Base-by-base conservation (phyloP, 2,113 vertebrate genomes). In the Tilapia sparmanii region DNA sequence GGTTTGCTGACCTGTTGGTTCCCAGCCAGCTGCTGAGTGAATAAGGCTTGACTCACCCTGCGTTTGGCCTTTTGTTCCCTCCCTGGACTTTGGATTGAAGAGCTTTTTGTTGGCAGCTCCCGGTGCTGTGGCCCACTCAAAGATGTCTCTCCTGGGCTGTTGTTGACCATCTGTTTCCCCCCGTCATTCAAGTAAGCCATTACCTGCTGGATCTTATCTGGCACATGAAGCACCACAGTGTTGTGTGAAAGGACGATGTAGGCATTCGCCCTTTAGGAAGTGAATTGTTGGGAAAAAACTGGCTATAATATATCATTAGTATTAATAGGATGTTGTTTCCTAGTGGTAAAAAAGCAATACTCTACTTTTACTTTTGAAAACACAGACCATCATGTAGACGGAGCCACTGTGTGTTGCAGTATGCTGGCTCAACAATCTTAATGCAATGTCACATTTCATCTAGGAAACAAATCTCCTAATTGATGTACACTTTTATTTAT, bases 71-170 rank as follows among this genome's bases (percentile, higher is more conserved):
- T 93, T 95, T 94, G 94, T 95, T 93, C 76, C 73, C 85, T 79
- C 71, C 19, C 52, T 11, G 22, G 88, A 84, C 79, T 52, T 68
- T 8, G 87, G 84, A 86, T 89, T 91, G 89, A 86, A 94, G 91
- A 89, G 89, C 82, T 94, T 89, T 94, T 92, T 92, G 93, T 94
- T 95, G 94, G 94, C 93, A 90, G 91, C 91, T 85, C 88, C 80
- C 22, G 78, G 82, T 31, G 81, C 86, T 86, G 92, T 82, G 31
- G 85, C 76, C 90, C 55, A 61, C 81, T 94, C 92, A 92, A 91
- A 94, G 87, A 78, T 13, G 31, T 90, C 84, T 88, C 89, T 81
- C 87, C 92, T 87, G 87, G 85, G 83, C 83, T 86, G 91, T 84
- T 91, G 89, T 90, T 40, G 80, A 91, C 95, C 94, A 95, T 95